Conservation (phyloP, 2,888 invertebrate genomes). For the Lacanobia wlatinum region DNA sequence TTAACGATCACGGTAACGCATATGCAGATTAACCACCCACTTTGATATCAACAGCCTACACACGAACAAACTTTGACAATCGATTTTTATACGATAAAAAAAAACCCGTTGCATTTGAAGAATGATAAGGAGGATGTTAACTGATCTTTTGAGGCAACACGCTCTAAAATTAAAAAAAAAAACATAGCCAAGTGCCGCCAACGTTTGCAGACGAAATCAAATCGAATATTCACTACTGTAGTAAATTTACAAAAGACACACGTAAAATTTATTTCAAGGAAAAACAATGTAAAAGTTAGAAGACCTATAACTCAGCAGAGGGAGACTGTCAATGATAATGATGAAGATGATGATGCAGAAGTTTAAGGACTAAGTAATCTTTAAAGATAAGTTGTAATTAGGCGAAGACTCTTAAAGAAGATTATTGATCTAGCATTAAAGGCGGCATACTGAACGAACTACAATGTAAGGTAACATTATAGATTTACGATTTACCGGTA, state of each 20-base stretch:
- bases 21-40: too few species aligned
- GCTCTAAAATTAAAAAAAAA: too few species aligned
- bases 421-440: conserved; percentile 74
- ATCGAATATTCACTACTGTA: not conserved
- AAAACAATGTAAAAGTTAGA: too few species aligned
- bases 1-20: too few species aligned
- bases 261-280: not conserved
- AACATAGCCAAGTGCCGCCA: not conserved
- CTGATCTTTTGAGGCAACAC: too few species aligned
- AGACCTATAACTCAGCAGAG: too few species aligned
- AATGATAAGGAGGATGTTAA: too few species aligned
- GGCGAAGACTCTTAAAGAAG: conserved; percentile 65
- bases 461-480: conserved; percentile 76
- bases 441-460: conserved; percentile 68
- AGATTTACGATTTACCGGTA: conserved; percentile 69
- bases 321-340: too few species aligned
- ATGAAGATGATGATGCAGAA: not conserved
- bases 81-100: too few species aligned
- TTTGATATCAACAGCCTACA: too few species aligned
- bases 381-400: conserved; percentile 75
- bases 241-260: not conserved
- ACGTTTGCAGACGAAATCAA: not conserved
- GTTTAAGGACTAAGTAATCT: conserved; percentile 3
- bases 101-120: too few species aligned
- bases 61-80: too few species aligned